phyloP scores from a whole-genome alignment of 30 jellyfish, hydroid and myxozoan genomes.

The Aurelia sp. region DNA sequence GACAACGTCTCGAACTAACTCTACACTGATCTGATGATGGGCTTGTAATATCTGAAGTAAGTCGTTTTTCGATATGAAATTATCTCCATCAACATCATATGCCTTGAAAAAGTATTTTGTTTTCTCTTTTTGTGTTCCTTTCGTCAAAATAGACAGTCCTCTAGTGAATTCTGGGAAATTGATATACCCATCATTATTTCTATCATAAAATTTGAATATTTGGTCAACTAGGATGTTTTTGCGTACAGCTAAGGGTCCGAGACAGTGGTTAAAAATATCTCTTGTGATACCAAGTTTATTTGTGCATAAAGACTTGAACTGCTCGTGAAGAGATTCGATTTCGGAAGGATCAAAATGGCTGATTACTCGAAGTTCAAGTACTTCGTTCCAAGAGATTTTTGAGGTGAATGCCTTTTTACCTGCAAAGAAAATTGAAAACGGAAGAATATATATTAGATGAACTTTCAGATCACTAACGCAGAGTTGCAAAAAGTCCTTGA shows the following conservation, averaged over 20 bases:
- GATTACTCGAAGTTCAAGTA: slow-evolving; percentile 66
- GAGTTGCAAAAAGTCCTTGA: no score
- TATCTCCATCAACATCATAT: slow-evolving; percentile 91
- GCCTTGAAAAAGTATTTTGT: slow-evolving; percentile 82
- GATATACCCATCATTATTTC: slow-evolving; percentile 82
- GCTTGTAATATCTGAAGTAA: slow-evolving; percentile 83
- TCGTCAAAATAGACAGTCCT: slow-evolving; percentile 85
- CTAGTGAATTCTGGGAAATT: slow-evolving; percentile 82
- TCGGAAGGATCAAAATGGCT: slow-evolving; percentile 86
- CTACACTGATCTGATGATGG: slow-evolving; percentile 87
- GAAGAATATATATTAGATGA: no score
- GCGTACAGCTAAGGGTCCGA: slow-evolving; percentile 94
- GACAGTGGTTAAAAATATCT: slow-evolving; percentile 76
- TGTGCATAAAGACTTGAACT: slow-evolving; percentile 77
- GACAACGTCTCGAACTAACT: slow-evolving; percentile 94
- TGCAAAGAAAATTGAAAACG: slow-evolving; percentile 6
- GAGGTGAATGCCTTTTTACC: slow-evolving; percentile 65
- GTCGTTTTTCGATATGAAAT: slow-evolving; percentile 81
- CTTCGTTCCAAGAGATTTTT: slow-evolving; percentile 77
- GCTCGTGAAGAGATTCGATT: slow-evolving; percentile 91
- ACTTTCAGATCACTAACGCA: no score
- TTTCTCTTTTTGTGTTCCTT: slow-evolving; percentile 91
- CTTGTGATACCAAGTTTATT: slow-evolving; percentile 80
- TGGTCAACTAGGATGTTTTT: slow-evolving; percentile 88
- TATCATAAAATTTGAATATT: slow-evolving; percentile 80